phyloP scores from a whole-genome alignment of 2,113 vertebrate species.

The Aplodontia rufa region DNA sequence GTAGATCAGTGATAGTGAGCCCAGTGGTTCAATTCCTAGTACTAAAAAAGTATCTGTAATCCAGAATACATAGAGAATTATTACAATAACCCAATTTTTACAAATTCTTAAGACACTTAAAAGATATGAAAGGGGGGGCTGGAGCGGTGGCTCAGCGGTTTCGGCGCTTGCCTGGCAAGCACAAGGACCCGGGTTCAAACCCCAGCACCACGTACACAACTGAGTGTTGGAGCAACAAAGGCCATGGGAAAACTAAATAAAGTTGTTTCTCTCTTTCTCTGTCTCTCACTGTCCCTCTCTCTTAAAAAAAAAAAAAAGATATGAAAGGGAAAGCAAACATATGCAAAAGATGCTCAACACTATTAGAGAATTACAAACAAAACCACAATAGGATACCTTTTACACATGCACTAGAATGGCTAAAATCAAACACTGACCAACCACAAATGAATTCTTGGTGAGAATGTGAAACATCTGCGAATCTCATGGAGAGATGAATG shows the following conservation, averaged over 20 bases:
- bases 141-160: too few species aligned
- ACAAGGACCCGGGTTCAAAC: too few species aligned
- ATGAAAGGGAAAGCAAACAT: background rate
- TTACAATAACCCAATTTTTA: background rate
- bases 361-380: background rate
- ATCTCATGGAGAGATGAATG: background rate
- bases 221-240: too few species aligned
- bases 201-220: too few species aligned
- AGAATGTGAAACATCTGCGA: background rate
- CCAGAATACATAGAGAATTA: background rate
- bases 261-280: too few species aligned
- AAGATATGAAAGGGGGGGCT: too few species aligned
- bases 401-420: background rate
- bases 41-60: background rate
- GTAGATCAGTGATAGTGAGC: background rate
- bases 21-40: background rate
- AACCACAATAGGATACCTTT: background rate
- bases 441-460: background rate
- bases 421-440: slow-evolving; percentile 32
- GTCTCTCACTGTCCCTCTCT: too few species aligned
- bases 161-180: too few species aligned
- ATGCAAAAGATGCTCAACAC: background rate
- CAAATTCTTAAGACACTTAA: slow-evolving; percentile 39
- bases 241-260: too few species aligned
- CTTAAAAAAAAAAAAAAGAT: too few species aligned